phyloP scores from a whole-genome alignment of 1,140 invertebrate species.

The Microplitis demolitor region DNA sequence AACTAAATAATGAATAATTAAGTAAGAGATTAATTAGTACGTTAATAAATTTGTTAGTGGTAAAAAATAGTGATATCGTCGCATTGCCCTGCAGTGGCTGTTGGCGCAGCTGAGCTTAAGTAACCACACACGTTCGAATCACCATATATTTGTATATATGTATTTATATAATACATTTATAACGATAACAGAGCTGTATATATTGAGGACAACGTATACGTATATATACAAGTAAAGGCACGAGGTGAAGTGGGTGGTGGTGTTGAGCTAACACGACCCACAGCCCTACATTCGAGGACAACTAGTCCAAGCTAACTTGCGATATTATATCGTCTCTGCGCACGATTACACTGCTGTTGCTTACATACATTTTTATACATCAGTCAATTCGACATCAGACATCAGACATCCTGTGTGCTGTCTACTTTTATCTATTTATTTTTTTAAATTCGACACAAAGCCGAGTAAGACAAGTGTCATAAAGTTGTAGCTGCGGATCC shows the following conservation, averaged over 20 bases:
- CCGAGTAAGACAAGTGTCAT: no score
- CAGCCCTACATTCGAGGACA: conserved; percentile 59
- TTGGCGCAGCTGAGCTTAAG: conserved; percentile 55
- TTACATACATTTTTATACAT: neutral
- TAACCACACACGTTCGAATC: conserved; percentile 11
- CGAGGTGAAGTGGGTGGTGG: neutral
- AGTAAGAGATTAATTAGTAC: no score
- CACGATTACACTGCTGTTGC: neutral
- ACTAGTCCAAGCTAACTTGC: conserved; percentile 52
- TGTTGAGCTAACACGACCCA: conserved; percentile 50
- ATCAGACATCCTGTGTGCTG: neutral
- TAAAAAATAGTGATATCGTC: conserved; percentile 32
- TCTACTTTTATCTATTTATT: no score
- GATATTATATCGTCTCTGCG: no score
- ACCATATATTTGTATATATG: no score
- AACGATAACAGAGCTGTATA: neutral
- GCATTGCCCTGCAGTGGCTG: conserved; percentile 33
- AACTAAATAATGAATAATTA: no score
- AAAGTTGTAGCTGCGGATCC: no score
- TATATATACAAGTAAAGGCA: neutral
- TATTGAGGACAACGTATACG: neutral
- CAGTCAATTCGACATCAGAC: neutral
- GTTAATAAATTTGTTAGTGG: neutral
- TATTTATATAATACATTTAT: neutral
- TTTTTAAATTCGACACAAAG: no score